Evolutionary conservation across 2,888 invertebrate genomes (phyloP).

Genomic region (Kryphioiulus occultus): DNA sequence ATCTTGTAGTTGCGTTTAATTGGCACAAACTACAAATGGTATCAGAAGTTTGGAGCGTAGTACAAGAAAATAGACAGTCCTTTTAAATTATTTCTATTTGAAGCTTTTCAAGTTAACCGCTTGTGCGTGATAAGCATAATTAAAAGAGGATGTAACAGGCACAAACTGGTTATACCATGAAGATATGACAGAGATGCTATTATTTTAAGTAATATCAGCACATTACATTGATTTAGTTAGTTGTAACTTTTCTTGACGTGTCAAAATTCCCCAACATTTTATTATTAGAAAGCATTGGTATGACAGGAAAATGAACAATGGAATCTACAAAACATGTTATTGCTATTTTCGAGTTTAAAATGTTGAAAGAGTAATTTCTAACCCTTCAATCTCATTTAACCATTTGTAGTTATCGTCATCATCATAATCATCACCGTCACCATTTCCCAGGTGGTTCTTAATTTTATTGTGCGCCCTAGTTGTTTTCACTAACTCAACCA

Average conservation of each 20-base stretch:
- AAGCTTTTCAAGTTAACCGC: not conserved
- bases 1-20: not conserved
- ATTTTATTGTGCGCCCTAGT: not conserved
- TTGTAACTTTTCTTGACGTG: not conserved
- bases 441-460: not conserved
- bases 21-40: not conserved
- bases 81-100: no score
- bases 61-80: not conserved
- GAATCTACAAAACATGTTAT: no score
- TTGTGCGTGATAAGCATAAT: not conserved
- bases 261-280: not conserved
- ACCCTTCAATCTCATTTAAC: not conserved
- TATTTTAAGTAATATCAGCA: not conserved
- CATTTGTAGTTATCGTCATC: not conserved
- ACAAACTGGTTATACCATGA: not conserved
- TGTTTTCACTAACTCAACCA: not conserved
- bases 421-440: not conserved
- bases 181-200: not conserved
- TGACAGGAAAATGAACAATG: no score
- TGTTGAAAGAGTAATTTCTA: no score
- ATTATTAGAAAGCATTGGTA: no score
- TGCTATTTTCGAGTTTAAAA: no score
- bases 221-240: not conserved
- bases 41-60: not conserved
- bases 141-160: not conserved